Evolutionary conservation across 1,140 invertebrate species (phyloP).

Genomic region (Lithobius niger): DNA sequence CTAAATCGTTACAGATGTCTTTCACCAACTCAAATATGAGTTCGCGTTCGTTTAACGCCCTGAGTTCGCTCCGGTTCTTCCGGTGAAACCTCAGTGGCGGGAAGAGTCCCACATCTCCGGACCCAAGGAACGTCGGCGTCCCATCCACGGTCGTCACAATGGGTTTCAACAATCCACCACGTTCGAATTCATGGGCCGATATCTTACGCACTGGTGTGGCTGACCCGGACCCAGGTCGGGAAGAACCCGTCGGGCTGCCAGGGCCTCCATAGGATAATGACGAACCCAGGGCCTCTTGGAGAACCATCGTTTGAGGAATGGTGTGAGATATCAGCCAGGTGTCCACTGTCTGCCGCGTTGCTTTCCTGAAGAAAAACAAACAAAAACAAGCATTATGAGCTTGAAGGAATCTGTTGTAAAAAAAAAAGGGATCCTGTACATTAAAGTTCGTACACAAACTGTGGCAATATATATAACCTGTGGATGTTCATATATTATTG

Average conservation of each 20-base stretch:
- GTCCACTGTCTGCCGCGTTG: constrained; percentile 77
- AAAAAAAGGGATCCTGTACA: too few species aligned
- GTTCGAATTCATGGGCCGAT: constrained; percentile 88
- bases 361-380: constrained; percentile 52
- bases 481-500: too few species aligned
- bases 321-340: constrained; percentile 78
- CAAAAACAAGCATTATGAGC: constrained; percentile 12
- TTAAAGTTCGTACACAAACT: too few species aligned
- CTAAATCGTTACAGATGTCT: constrained; percentile 91
- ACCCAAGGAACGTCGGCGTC: constrained; percentile 68
- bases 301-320: constrained; percentile 39
- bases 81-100: constrained; percentile 16
- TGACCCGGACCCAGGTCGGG: constrained; percentile 52
- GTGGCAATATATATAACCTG: too few species aligned
- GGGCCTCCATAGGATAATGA: constrained; percentile 4
- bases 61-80: constrained; percentile 53
- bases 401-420: not conserved
- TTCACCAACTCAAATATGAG: constrained; percentile 92
- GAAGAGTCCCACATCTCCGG: constrained; percentile 14
- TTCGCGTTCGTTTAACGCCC: constrained; percentile 81
- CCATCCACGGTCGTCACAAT: constrained; percentile 83
- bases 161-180: constrained; percentile 75
- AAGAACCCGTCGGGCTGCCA: constrained; percentile 18
- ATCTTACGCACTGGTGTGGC: constrained; percentile 88
- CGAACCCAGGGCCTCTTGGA: constrained; percentile 35